phyloP scores from a whole-genome alignment of 2,797 vertebrate genomes.

The Ispidina lecontei region DNA sequence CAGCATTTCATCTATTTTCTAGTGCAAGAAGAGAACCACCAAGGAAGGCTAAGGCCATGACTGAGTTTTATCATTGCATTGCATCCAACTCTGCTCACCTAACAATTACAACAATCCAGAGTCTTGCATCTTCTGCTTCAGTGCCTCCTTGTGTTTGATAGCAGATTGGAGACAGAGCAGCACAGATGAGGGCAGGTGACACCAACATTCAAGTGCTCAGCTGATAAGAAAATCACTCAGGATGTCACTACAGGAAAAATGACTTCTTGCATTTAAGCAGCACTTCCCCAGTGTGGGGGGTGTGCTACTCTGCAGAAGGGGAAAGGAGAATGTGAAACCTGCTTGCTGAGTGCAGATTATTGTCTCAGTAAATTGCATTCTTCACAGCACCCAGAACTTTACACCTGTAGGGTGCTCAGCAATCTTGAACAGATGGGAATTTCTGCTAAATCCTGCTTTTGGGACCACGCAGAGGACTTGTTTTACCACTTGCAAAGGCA shows the following conservation, averaged over 20 bases:
- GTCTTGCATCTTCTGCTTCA: background rate
- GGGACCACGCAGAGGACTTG: background rate
- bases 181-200: background rate
- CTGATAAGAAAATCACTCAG: conserved; percentile 33
- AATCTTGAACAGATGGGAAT: background rate
- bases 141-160: background rate
- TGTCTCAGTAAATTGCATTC: background rate
- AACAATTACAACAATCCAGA: background rate
- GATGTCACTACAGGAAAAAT: background rate
- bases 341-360: background rate
- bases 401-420: background rate
- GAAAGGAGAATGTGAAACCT: background rate
- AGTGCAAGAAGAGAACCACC: background rate
- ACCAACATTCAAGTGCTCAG: background rate
- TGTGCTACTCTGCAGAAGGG: background rate
- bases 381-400: background rate
- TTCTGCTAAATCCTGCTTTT: background rate
- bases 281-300: too few relatives aligned
- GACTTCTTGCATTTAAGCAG: background rate
- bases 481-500: background rate
- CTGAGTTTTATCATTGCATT: background rate
- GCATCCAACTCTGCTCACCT: background rate
- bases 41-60: background rate
- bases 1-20: background rate
- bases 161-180: background rate